Evolutionary conservation across 2,113 vertebrate genomes (phyloP).

Genomic region (Planiliza haematocheilus): DNA sequence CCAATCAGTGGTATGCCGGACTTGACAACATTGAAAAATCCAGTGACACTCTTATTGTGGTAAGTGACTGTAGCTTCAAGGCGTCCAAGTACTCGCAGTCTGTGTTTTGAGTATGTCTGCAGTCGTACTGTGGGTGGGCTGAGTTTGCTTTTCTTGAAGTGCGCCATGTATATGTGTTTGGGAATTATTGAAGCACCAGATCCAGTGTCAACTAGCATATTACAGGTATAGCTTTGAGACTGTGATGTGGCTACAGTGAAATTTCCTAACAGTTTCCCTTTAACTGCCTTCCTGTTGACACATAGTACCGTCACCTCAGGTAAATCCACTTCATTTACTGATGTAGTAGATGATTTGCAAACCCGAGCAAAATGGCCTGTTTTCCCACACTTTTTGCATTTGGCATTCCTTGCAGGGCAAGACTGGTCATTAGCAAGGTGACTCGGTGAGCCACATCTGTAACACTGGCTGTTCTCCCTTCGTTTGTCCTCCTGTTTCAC

Average conservation of each 20-base stretch:
- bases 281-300: not conserved
- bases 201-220: not conserved
- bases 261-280: not conserved
- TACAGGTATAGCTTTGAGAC: not conserved
- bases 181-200: not conserved
- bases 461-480: not conserved
- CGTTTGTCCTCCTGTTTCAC: not conserved
- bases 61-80: not conserved
- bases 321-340: not conserved
- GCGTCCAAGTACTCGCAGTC: not conserved
- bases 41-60: too few relatives aligned
- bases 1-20: too few relatives aligned
- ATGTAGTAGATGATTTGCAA: not conserved
- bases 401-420: not conserved
- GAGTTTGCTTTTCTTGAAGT: not conserved
- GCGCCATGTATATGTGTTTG: not conserved
- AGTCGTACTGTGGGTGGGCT: not conserved
- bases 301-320: not conserved
- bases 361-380: not conserved
- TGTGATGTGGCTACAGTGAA: not conserved
- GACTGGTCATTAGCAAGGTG: not conserved
- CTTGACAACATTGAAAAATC: too few relatives aligned
- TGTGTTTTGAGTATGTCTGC: not conserved
- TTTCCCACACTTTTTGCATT: not conserved
- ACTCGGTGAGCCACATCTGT: not conserved